phyloP scores from a whole-genome alignment of 2,797 vertebrate species.

The Crocidura indochinensis region DNA sequence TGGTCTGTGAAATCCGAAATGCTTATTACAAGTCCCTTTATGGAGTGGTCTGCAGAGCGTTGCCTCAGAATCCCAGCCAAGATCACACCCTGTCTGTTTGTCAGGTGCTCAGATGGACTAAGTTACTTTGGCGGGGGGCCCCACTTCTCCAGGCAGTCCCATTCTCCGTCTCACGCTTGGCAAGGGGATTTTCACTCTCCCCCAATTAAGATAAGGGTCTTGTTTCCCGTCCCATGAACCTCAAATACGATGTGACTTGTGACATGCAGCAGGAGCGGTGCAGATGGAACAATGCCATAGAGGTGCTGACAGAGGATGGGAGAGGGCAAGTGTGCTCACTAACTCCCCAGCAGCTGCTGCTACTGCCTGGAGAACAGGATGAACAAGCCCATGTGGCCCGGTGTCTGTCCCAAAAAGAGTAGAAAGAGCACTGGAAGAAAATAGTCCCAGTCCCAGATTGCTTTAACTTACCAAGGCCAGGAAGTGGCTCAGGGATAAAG shows the following conservation, averaged over 20 bases:
- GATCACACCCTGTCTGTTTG: not conserved
- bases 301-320: no score
- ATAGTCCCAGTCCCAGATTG: not conserved
- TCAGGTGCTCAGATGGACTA: fast-evolving
- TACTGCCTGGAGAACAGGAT: not conserved
- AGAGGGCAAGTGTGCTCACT: no score
- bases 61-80: not conserved
- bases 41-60: not conserved
- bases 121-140: not conserved
- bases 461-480: conserved; percentile 2
- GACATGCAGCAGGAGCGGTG: not conserved
- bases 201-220: not conserved
- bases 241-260: fast-evolving
- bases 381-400: not conserved
- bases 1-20: not conserved
- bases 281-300: fast-evolving
- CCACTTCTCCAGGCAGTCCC: not conserved
- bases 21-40: not conserved
- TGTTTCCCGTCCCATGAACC: not conserved
- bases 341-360: no score
- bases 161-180: not conserved
- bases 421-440: not conserved
- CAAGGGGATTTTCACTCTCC: not conserved
- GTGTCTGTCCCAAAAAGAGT: not conserved
- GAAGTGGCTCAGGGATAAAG: not conserved